Conservation (phyloP, 1,140 invertebrate genomes). For the Trigoniulus corallinus region DNA sequence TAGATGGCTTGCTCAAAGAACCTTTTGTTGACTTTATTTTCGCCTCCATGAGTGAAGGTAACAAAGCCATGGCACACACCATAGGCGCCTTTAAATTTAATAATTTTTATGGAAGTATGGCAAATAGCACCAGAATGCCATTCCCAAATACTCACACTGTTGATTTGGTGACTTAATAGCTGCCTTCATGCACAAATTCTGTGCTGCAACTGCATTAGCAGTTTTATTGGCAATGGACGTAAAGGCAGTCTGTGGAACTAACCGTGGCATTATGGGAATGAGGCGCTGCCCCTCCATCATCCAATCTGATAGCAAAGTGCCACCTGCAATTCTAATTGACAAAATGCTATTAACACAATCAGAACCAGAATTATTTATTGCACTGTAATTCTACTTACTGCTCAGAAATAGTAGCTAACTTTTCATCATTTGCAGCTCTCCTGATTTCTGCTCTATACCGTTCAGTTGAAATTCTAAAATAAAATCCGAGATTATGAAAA, state of each 20-base stretch:
- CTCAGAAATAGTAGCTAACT: conserved; percentile 67
- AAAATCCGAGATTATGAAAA: conserved; percentile 9
- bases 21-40: too few relatives aligned
- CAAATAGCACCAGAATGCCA: too few relatives aligned
- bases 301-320: conserved; percentile 66
- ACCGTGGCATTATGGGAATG: conserved; percentile 60
- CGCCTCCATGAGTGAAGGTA: too few relatives aligned
- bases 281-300: conserved; percentile 62
- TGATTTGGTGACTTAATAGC: too few relatives aligned
- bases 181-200: too few relatives aligned
- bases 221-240: conserved; percentile 61
- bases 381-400: conserved; percentile 39
- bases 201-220: conserved; percentile 32
- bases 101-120: too few relatives aligned
- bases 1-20: too few relatives aligned
- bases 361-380: background rate
- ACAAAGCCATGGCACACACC: too few relatives aligned
- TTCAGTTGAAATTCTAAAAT: conserved; percentile 60
- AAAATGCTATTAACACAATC: background rate
- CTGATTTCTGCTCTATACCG: conserved; percentile 76
- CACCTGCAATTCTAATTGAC: conserved; percentile 50
- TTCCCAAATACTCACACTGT: too few relatives aligned
- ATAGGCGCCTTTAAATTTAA: too few relatives aligned
- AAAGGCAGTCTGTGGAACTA: conserved; percentile 63
- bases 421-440: conserved; percentile 76